Evolutionary conservation across 2,113 vertebrate species (phyloP), one percentile per base, ranked within the genome.

Genomic region (Ptychochromis oligacanthus): DNA sequence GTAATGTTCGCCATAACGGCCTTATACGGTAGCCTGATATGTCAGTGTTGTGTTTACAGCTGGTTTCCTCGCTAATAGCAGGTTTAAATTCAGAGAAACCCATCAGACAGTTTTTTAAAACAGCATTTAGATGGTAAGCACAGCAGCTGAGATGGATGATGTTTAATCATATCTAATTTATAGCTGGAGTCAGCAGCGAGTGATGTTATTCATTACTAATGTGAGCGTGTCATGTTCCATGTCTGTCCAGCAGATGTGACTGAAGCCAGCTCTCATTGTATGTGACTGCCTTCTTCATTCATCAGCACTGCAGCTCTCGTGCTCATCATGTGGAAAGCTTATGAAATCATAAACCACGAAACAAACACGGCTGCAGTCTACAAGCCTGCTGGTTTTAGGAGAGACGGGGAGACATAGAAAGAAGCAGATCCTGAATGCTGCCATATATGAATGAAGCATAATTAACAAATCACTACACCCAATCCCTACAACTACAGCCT

Each of bases 121-220:
- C 54, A 84, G 22, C 26, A 72, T 64, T 83, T 31, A 60, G 14
- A 34, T 72, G 22, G 24, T 52, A 43, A 79, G 59, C 56, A 60
- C 24, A 55, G 17, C 38, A 34, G 46, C 72, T 28, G 6, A 55
- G 22, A 40, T 6, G 56, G 70, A 60, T 34, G 13, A 84, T 36
- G 31, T 64, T 74, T 65, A 80, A 75, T 78, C 62, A 79, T 83
- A 54, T 22, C 67, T 60, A 67, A 80, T 64, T 52, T 43, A 13
- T 56, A 36, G 31, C 55, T 26, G n/a, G 18, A 70, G 78, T 77
- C 4, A 65, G 40, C 61, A 54, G 58, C 3, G 7, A 82, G 62
- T 11, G 13, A 75, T 64, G 67, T 43, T 77, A 77, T 61, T 60
- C 59, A 60, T 84, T 85, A 82, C 76, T 87, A 61, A 67, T 75